Evolutionary conservation across 2,113 vertebrate genomes (phyloP), one percentile per base, ranked within the genome.

Genomic region (Ctenomys sociabilis): DNA sequence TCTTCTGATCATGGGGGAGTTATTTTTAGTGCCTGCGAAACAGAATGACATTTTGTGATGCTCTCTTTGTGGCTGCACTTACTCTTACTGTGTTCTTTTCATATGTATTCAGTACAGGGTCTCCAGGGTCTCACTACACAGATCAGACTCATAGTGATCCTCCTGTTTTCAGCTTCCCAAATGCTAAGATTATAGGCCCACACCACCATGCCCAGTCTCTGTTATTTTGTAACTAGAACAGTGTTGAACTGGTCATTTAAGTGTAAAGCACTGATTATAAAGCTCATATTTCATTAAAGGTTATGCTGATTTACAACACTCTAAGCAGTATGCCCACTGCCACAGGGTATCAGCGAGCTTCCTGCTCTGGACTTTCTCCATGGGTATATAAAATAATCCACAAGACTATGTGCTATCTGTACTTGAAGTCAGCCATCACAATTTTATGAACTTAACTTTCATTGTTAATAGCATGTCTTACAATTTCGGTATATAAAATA

Each of bases 1-100:
- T 94, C 66, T 91, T 17, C 73, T 92, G 19, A 80, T 82, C 90
- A 89, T 49, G 7, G 5, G 59, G n/a, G 89, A 72, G 49, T 64
- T 94, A 85, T 91, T 91, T 96, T 92, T 90, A 90, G 45, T 14
- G 6, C 45, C 32, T 93, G 92, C 87, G 72, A 94, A 93, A 66
- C 9, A 86, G 26, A 0, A 19, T 49, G 28, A 19, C 12, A 49
- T 93, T 77, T 85, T 64, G 3, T 28, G 82, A 77, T 57, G 77
- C 61, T 64, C 80, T 77, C 66, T 7, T n/a, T 54, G n/a, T 12
- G 43, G 8, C 35, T 73, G 26, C 49, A 7, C 40, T 92, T 43
- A 49, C 59, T 5, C 37, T 68, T 66, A 40, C 43, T 5, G 12
- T 57, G 17, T 57, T 14, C 54, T 57, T 52, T 52, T 52, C 52